Base-by-base conservation (phyloP, 2,113 vertebrate species). In the Anhinga anhinga region DNA sequence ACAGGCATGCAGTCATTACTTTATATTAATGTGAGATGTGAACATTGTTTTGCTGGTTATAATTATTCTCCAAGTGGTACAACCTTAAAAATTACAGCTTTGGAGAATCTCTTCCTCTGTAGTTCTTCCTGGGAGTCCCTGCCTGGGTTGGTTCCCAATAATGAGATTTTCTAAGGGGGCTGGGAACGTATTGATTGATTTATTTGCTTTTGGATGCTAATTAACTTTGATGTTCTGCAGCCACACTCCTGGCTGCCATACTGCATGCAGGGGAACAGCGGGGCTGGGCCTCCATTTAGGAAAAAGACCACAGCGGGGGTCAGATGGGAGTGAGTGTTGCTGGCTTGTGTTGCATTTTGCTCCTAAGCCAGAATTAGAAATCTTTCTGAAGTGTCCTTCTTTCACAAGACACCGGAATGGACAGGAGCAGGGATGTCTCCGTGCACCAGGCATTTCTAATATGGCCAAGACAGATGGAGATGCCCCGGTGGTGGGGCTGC, bases 21-120 rank as follows among this genome's bases (percentile, higher is more conserved):
- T 61, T 82, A 77, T 95, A 97, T 97, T 97, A 97, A 97, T 82
- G 58, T 66, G 96, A 92, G 72, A 97, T 94, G 72, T 74, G 76
- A 96, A 90, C 67, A 91, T 94, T 78, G 63, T 85, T 88, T 90
- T 73, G 50, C 92, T 96, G 76, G 82, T 84, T 91, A 85, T 90
- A 81, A 92, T 93, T 97, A 90, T 82, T 84, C 67, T 88, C 95
- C 62, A 45, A 95, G 83, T 53, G 30, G 82, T 36, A 69, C 72
- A 96, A 73, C 81, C 93, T 82, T 87, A 74, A 96, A 91, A 96
- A 97, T 95, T 95, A 98, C 70, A 87, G 96, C 77, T 73, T 74
- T 88, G 92, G 86, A 91, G 74, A 44, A 87, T 58, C n/a, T 52
- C 20, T 71, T 76, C 70, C 85, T 94, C 95, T 90, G 86, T 95